Evolutionary conservation across 1,140 invertebrate genomes (phyloP), one percentile per base, ranked within the genome.

Genomic region (Cecropterus lyciades): DNA sequence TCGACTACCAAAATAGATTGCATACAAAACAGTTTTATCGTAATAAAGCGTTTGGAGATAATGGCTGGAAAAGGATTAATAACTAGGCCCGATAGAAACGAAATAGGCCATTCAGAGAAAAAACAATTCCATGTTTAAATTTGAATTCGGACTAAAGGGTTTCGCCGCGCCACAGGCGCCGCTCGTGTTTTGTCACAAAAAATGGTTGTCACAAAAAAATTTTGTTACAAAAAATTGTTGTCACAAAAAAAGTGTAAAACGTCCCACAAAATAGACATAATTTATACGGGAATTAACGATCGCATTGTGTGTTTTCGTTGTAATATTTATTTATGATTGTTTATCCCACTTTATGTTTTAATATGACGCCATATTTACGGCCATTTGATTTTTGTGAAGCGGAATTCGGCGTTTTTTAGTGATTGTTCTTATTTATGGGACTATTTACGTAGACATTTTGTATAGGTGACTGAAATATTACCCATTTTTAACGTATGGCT

Each of bases 281-380:
- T 87, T 91, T 89, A 91, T 88, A 78, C 56, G 69, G 75, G 79
- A 86, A 91, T 89, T 91, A 88, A 87, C 77, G 83, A 85, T 62
- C 67, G 76, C 78, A 84, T 89, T 89, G 88, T 91, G 75, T 82
- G 79, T 79, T 86, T 87, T 87, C 78, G 75, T 74, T 88, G 83
- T 89, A 86, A 89, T 89, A 80, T 88, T 91, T 89, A 91, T 91
- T 91, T 91, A 91, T 80, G 85, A 91, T 89, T 91, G 85, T 91
- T 91, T 91, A 89, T 81, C 80, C 81, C 85, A 82, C 86, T 91
- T 91, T 91, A 91, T 91, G 88, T 91, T 91, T 91, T 88, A 91
- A 91, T 91, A 91, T 81, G 77, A 71, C 67, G 62, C 73, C 40
- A 78, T 83, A 91, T 91, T 91, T 91, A 91, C 88, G 71, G 75